Conservation (phyloP, 2,888 invertebrate genomes). For the Eulithis prunata region DNA sequence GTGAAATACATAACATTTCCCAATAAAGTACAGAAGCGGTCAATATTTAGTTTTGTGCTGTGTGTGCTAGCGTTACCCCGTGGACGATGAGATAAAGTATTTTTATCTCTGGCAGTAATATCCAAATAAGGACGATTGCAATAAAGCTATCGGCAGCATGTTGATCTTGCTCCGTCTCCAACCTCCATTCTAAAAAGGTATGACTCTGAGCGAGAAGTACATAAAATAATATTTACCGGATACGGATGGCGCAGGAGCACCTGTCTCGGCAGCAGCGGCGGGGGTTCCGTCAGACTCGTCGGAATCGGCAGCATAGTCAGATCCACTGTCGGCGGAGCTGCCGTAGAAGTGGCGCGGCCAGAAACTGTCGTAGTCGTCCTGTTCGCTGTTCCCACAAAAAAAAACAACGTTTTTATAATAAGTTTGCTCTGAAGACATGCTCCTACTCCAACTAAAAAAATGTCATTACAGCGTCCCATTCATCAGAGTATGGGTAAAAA, state of each 20-base stretch:
- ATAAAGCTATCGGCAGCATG: no score
- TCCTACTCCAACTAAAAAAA: no score
- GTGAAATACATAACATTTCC: background rate
- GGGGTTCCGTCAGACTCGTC: conserved; percentile 33
- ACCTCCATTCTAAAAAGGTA: no score
- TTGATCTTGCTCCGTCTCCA: no score
- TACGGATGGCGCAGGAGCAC: conserved; percentile 8
- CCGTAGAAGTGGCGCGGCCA: background rate
- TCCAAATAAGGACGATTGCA: no score
- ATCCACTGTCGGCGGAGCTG: conserved; percentile 54
- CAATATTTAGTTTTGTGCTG: conserved; percentile 10
- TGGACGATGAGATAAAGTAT: no score
- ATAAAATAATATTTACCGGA: background rate
- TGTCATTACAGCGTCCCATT: no score
- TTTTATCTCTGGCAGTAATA: no score
- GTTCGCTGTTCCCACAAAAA: conserved; percentile 14
- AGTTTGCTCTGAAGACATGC: no score
- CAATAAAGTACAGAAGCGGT: background rate
- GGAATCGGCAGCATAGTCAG: conserved; percentile 54
- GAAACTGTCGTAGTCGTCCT: conserved; percentile 23
- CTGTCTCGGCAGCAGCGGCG: conserved; percentile 29
- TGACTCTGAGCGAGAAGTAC: no score
- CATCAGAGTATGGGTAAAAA: no score
- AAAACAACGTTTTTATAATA: no score
- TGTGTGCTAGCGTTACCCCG: conserved; percentile 10